phyloP scores from a whole-genome alignment of 1,140 invertebrate species.

The Leptestheria dahalacensis region DNA sequence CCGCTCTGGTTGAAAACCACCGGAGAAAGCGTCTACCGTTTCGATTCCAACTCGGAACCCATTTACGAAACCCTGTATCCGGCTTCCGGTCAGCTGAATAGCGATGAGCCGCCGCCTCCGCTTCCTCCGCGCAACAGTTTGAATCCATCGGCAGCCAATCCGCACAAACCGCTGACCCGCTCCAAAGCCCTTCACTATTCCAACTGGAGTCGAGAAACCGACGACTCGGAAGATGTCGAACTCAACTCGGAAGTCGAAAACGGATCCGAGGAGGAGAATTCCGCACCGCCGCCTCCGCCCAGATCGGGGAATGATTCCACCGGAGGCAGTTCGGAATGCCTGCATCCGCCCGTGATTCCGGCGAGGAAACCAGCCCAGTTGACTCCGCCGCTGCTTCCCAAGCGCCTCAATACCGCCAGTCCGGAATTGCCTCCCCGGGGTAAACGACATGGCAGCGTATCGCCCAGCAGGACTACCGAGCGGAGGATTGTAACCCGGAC shows the following conservation, averaged over 20 bases:
- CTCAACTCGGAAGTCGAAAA: neutral
- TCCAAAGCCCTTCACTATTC: slow-evolving; percentile 16
- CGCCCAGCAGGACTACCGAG: slow-evolving; percentile 34
- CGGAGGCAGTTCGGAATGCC: neutral
- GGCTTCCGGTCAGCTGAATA: slow-evolving; percentile 3
- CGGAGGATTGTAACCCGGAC: slow-evolving; percentile 27
- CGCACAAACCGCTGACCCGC: slow-evolving; percentile 19
- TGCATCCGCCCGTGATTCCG: neutral
- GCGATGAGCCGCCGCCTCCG: slow-evolving; percentile 27
- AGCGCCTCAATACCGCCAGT: neutral
- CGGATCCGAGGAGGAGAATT: neutral
- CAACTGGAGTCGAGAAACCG: slow-evolving; percentile 5
- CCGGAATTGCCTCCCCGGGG: slow-evolving; percentile 50
- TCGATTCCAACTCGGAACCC: slow-evolving; percentile 18
- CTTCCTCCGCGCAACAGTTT: slow-evolving; percentile 28
- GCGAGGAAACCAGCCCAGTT: neutral
- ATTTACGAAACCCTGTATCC: slow-evolving; percentile 29
- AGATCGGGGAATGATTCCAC: slow-evolving; percentile 17
- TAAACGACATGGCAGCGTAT: slow-evolving; percentile 42
- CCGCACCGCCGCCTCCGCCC: slow-evolving; percentile 19
- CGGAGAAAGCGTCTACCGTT: slow-evolving; percentile 10
- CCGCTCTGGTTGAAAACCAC: slow-evolving; percentile 18
- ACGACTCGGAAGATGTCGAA: neutral
- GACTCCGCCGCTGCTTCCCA: neutral
- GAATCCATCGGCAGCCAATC: slow-evolving; percentile 1